Conservation (phyloP, 2,797 vertebrate genomes). For the Chloroceryle amazona region DNA sequence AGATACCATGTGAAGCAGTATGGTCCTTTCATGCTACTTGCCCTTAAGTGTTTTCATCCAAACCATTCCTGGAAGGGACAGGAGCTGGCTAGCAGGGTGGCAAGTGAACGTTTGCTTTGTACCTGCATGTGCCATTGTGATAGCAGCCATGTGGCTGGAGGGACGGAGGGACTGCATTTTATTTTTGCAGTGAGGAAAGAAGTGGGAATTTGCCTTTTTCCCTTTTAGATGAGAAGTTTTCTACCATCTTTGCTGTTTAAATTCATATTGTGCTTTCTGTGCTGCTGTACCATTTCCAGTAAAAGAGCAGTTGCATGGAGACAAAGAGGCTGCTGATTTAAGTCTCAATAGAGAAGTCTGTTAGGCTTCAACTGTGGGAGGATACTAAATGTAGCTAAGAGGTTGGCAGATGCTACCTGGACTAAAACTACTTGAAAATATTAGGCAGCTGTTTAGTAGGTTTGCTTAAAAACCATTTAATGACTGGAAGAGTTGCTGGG, state of each 20-base stretch:
- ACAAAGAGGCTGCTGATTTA: slow-evolving; percentile 64
- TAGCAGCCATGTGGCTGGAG: not conserved
- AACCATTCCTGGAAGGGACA: not conserved
- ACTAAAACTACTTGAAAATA: slow-evolving; percentile 64
- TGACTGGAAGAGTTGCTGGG: slow-evolving; percentile 18
- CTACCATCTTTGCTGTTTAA: slow-evolving; percentile 2
- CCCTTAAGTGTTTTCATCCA: not conserved
- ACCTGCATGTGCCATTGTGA: not conserved
- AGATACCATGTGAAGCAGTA: not conserved
- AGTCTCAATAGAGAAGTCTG: slow-evolving; percentile 54
- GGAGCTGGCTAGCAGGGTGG: not conserved
- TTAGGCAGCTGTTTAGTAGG: slow-evolving; percentile 58
- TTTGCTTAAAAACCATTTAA: slow-evolving; percentile 32
- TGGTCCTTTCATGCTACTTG: not conserved
- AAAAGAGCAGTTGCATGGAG: slow-evolving; percentile 56
- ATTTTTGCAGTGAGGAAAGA: not conserved
- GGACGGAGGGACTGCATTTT: not conserved
- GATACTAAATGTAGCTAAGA: slow-evolving; percentile 64
- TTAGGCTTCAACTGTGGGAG: slow-evolving; percentile 52
- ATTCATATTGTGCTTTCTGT: slow-evolving; percentile 48
- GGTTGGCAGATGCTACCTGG: slow-evolving; percentile 67
- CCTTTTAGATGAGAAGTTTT: not conserved
- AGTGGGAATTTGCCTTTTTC: not conserved
- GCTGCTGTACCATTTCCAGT: slow-evolving; percentile 48
- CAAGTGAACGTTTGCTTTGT: not conserved